Percentiles rank a stretch among this genome's conserved stretches.
These are phyloP conservation scores for Dipodomys ordii DNA, from an alignment of 2,113 vertebrate genomes.

Conservation along the genomic window DNA sequence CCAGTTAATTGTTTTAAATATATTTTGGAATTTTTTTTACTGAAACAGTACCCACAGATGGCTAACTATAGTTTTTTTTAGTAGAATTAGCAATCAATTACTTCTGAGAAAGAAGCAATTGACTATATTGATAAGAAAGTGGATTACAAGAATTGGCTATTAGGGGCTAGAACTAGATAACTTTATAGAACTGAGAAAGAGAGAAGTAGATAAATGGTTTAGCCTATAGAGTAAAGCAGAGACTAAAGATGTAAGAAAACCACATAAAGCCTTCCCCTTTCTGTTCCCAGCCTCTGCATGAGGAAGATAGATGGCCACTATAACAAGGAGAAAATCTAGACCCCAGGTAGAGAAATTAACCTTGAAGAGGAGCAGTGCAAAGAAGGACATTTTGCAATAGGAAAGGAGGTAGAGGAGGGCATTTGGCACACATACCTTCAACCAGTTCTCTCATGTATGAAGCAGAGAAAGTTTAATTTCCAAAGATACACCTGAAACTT, in stretches of 20 bases:
- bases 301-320: neutral
- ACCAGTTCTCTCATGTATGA: neutral
- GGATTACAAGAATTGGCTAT: neutral
- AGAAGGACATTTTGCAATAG: constrained; percentile 16
- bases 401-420: constrained; percentile 1
- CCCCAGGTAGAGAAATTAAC: neutral
- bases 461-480: constrained; percentile 16
- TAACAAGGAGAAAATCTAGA: constrained; percentile 20
- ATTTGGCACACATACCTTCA: constrained; percentile 13
- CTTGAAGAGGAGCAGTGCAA: neutral
- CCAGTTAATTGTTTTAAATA: neutral
- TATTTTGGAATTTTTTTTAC: neutral
- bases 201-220: neutral
- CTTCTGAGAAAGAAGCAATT: constrained; percentile 23
- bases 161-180: neutral
- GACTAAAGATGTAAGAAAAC: constrained; percentile 9
- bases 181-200: neutral
- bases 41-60: neutral
- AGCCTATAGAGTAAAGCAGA: constrained; percentile 29
- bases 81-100: neutral
- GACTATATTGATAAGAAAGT: neutral
- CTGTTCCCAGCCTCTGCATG: neutral
- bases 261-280: neutral
- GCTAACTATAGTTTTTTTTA: constrained; percentile 18
- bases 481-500: neutral